phyloP scores from a whole-genome alignment of 2,888 invertebrate genomes.

The Congeria kusceri region DNA sequence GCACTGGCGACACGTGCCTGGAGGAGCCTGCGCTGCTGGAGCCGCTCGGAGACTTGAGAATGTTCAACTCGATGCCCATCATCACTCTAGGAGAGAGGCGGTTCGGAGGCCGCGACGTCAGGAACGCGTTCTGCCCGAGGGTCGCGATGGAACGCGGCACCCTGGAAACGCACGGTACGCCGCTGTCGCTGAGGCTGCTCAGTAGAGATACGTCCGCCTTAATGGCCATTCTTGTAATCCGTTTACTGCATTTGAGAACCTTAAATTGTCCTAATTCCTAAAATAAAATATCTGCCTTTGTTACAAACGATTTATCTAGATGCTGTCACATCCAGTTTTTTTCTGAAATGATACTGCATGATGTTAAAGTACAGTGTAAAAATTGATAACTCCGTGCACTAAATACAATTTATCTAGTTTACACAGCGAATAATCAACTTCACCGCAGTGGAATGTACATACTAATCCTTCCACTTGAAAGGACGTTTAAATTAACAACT shows the following conservation, averaged over 20 bases:
- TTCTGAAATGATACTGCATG: too few species aligned
- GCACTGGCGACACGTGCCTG: conserved; percentile 19
- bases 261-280: too few species aligned
- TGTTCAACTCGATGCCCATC: conserved; percentile 70
- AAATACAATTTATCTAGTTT: too few species aligned
- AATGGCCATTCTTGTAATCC: too few species aligned
- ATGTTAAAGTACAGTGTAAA: too few species aligned
- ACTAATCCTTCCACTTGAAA: conserved; percentile 1
- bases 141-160: neutral
- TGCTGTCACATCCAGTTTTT: too few species aligned
- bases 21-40: conserved; percentile 30
- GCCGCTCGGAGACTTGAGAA: conserved; percentile 53
- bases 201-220: neutral
- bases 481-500: conserved; percentile 5
- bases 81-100: conserved; percentile 74
- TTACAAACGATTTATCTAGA: too few species aligned
- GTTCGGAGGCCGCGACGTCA: conserved; percentile 13
- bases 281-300: too few species aligned
- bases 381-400: too few species aligned
- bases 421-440: neutral
- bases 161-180: neutral
- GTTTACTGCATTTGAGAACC: too few species aligned
- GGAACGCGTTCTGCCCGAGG: neutral
- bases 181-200: conserved; percentile 26
- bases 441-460: neutral